Evolutionary conservation across 1,140 invertebrate genomes (phyloP), one percentile per base, ranked within the genome.

Genomic region (Pseudomyrmex sp.): DNA sequence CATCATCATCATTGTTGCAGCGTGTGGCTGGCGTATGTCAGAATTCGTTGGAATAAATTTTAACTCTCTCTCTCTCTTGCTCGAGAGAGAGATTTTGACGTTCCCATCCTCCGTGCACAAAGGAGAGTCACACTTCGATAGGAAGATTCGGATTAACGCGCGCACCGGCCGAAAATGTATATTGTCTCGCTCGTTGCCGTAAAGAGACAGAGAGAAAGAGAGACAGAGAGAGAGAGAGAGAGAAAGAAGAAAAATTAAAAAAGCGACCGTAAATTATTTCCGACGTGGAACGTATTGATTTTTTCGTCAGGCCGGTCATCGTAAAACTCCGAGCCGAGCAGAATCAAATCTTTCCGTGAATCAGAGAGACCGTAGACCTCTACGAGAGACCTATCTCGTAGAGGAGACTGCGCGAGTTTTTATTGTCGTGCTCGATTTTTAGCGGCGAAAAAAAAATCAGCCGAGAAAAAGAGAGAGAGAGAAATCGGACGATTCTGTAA

Each of bases 341-440:
- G 61, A 86, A 86, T 86, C 86, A 52, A 59, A 86, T 68, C 65
- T 86, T 87, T 86, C 72, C 46, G 68, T 84, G 86, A 79, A 86
- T 86, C 50, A 56, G 80, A 56, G 80, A 15, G 2, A 9, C n/a
- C 58, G 35, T 35, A 18, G 58, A n/a, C 20, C 62, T 62, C 44
- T 35, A n/a, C n/a, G n/a, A 35, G 35, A 35, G 35, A n/a, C 20
- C 46, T 20, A 59, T 69, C 63, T 69, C 50, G n/a, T 13, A 13
- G 15, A 15, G 35, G 35, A 35, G 35, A 7, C 58, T 46, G n/a
- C 52, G 20, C 35, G 50, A 61, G 35, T 9, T 23, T 56, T 15
- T 35, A 48, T 72, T 35, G 54, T 79, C 59, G 23, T 59, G 2
- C 50, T 79, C 44, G 20, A 80, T 80, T 72, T 80, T 80, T 72